Evolutionary conservation across 2,113 vertebrate species (phyloP).

Genomic region (Chinchilla lanigera): DNA sequence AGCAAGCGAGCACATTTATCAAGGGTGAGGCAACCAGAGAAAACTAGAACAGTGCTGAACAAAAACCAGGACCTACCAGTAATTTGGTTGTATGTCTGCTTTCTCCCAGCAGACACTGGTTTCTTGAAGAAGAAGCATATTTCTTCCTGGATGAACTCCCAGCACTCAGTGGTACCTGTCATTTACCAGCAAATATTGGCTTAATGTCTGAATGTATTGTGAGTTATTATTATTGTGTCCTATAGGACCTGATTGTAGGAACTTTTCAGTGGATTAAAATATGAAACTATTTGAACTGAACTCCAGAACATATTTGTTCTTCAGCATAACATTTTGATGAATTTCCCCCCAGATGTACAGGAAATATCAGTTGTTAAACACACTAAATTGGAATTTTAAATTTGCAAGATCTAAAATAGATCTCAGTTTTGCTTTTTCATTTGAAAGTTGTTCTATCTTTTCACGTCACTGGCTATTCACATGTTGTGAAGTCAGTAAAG

Average conservation of each 20-base stretch:
- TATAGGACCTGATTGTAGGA: background rate
- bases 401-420: constrained; percentile 14
- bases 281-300: constrained; percentile 11
- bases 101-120: background rate
- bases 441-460: background rate
- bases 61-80: background rate
- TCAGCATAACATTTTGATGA: background rate
- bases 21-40: background rate
- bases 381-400: background rate
- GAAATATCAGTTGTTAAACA: background rate
- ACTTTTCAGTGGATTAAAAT: constrained; percentile 31
- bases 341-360: background rate
- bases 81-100: background rate
- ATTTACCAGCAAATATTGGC: background rate
- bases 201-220: background rate
- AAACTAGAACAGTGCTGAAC: background rate
- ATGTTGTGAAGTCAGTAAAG: constrained; percentile 36
- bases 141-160: background rate
- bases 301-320: background rate
- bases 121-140: background rate
- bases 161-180: background rate
- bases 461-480: constrained; percentile 1
- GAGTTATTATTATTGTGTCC: background rate
- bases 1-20: background rate
- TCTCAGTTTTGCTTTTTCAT: background rate